Base-by-base conservation (phyloP, 2,797 vertebrate species). In the Anguilla obscura region DNA sequence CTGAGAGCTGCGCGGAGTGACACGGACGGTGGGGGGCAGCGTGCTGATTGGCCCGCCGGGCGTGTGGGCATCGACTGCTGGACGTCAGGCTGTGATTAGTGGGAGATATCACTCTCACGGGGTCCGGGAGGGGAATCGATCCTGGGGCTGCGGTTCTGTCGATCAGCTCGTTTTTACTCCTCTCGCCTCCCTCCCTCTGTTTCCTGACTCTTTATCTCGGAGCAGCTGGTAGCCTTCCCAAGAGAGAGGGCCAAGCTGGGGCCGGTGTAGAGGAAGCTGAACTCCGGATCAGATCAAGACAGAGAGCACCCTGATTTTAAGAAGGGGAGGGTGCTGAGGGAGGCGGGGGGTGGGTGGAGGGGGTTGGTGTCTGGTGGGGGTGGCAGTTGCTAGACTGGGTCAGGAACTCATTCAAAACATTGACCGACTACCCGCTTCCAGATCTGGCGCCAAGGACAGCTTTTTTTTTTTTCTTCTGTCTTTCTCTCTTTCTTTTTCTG, bases 41-140 rank as follows among this genome's bases (percentile, higher is more conserved):
- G 48, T 45, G 16, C 16, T 90, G 92, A 93, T 91, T 92, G 92
- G 89, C 90, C 74, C 93, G 92, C 91, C 90, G 91, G 92, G 92
- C 93, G 92, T 92, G 88, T 85, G 88, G 79, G 89, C 95, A 96
- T 96, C 93, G 94, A 95, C 94, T 90, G 89, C 89, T 84, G 89
- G 91, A 91, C 93, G 95, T 94, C 94, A 92, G 90, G 89, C 90
- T 30, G 91, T 95, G 94, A 95, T 96, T 96, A 95, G 95, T 93
- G 91, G 94, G 92, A 94, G 94, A 93, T 94, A 94, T 95, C 93
- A 94, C 93, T 92, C 92, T 94, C 86, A 63, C 91, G 60, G 88
- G 88, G 91, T 82, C 92, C 92, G 90, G 92, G 93, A 92, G 92
- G 90, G 90, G 88, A 91, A 96, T 96, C 89, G 94, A 96, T 96